Base-by-base conservation (phyloP, 2,797 vertebrate genomes). In the Odontamblyopus rebecca region DNA sequence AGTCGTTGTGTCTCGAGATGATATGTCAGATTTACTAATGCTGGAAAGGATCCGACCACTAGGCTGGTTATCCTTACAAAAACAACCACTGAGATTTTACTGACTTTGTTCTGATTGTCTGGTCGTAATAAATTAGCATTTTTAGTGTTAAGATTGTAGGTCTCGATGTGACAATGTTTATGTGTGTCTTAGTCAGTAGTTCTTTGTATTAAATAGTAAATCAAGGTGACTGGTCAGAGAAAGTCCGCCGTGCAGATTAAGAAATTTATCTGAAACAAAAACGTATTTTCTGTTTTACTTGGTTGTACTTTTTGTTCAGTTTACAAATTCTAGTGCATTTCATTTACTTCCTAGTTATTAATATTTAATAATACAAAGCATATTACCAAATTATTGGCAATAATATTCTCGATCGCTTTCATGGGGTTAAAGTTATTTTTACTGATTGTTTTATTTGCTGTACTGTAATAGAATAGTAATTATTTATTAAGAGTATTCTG, bases 1-100 rank as follows among this genome's bases (percentile, higher is more conserved):
- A 61, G 6, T 81, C 73, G 29, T 77, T 69, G 70, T 82, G 53
- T 72, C 69, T 81, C 79, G 72, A 85, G 83, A 75, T 80, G 75
- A 67, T 81, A 67, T 69, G 80, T 87, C 86, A 87, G 69, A 57
- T 70, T 76, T 53, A 53, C 38, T 64, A 70, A 66, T 72, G 12
- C 59, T 35, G 62, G 71, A 69, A 70, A 69, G 76, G 67, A 71
- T 72, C 44, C 76, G 69, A 75, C 74, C 38, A n/a, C 60, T 54
- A n/a, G 68, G 73, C 67, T 61, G 68, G 57, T 69, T 0, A 23
- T 12, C 38, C 29, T 64, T 54, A 51, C 15, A 77, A 68, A 57
- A 61, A 56, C 65, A 53, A 18, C 5, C 26, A 0, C 50, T 35
- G 13, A 27, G 2, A 18, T 66, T 32, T 19, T 32, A 9, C 4